Evolutionary conservation across 2,113 vertebrate species (phyloP), one percentile per base, ranked within the genome.

Genomic region (Mormyrus iriodes): DNA sequence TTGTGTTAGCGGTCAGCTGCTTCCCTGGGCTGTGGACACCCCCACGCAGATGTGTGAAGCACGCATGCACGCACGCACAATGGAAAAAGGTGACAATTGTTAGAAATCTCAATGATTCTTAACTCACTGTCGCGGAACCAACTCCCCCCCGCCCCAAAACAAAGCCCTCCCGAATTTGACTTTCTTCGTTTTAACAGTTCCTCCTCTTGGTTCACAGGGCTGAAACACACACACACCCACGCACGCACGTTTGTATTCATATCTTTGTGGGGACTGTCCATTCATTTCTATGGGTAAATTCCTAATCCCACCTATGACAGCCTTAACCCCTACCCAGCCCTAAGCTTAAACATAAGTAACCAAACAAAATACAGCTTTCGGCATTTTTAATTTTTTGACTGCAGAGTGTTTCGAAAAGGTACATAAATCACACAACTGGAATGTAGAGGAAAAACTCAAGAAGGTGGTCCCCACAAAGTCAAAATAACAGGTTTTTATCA

Each of bases 21-120:
- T 86, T 52, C 85, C 49, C 48, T 17, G n/a, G 84, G 19, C 46
- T 93, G 92, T 88, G 1, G 85, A 89, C 89, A 90, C 4, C 46
- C 82, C 88, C 42, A 42, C 83, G 5, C 89, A 69, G 55, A 39
- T 44, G 13, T 27, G 21, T 13, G 27, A 35, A 39, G 52, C 76
- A 69, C 52, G 73, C 91, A 84, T 87, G 86, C 86, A 76, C 35
- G 76, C 85, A 86, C 58, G 27, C 46, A 76, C 61, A 31, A 86
- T 15, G 49, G 35, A 39, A 39, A 55, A 52, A 86, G 46, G 19
- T 19, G 27, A 86, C 10, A 53, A 8, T 1, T 5, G 15, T 46
- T 85, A 52, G 48, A 85, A 51, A 49, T 48, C 83, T 48, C 42
- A 46, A 4, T 48, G 83, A n/a, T 4, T 27, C 44, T 46, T 46